Evolutionary conservation across 1,140 invertebrate species (phyloP), one percentile per base, ranked within the genome.

Genomic region (Heliconius eleuchia): DNA sequence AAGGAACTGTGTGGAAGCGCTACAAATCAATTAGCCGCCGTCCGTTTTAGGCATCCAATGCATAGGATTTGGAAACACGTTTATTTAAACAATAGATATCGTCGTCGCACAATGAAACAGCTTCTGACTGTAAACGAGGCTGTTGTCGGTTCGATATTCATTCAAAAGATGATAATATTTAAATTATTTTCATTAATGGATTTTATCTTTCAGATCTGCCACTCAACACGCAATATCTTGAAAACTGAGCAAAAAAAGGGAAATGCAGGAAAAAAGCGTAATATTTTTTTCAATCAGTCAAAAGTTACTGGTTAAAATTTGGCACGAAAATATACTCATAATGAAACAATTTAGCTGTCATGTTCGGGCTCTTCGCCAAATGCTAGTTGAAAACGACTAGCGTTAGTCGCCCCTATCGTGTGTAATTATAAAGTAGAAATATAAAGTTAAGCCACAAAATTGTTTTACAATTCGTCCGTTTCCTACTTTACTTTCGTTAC

Each of bases 301-400:
- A 60, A 60, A 60, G 7, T 60, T 60, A 9, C 1, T 3, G 8
- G 0, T 60, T 8, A 66, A 27, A 66, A 27, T 66, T 66, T 66
- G 60, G 60, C 60, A 66, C 60, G 60, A 66, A 66, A 57, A 66
- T 66, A 27, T 66, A 66, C 27, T 27, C 27, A 30, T 66, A 2
- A 27, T 66, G 23, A 66, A 66, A 66, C 60, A 66, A 66, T 66
- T 66, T 66, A 30, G 60, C 60, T 27, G 27, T 27, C 8, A 66
- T 66, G 60, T 66, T 23, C 23, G 23, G 60, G 60, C 60, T 66
- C 23, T 66, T 30, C 60, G 60, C 60, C 60, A 66, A 66, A 27
- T 66, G 60, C 27, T 66, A 16, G 27, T 66, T 27, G 60, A 66
- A 66, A 66, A 66, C 11, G 19, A 27, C n/a, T 1, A 66, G 23